Base-by-base conservation (phyloP, 1,140 invertebrate species). In the Pteromalus puparum region DNA sequence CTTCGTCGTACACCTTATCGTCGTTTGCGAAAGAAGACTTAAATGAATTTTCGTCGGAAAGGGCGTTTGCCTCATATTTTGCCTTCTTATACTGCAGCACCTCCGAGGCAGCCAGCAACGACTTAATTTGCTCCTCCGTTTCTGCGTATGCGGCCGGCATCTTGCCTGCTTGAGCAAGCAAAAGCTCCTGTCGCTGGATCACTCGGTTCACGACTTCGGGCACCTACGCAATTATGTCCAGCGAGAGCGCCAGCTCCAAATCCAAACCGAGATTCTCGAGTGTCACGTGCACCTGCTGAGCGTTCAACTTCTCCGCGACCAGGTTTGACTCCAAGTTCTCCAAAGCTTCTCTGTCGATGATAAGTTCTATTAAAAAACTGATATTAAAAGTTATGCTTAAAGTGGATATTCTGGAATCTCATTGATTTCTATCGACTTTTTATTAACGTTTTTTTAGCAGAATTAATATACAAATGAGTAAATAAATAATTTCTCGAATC, bases 261-360 rank as follows among this genome's bases (percentile, higher is more conserved):
- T 94, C 95, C 18, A 97, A 93, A 18, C 96, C 96, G 10, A 97
- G 90, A 90, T 97, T 97, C 81, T 97, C 96, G 46, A 97, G 92
- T 90, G 95, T 95, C 67, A 95, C 94, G 85, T 95, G 95, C 34
- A 96, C 93, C 88, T 96, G 96, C 88, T 96, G 96, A 61, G 95
- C 95, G 85, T 94, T 95, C 12, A 97, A 92, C 93, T 98, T 99
- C 91, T 98, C 97, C 84, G 95, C 95, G 13, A 99, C 96, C 53
- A 99, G 94, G 91, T 98, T 97, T 90, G 97, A 96, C 87, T 98
- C 96, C 46, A 99, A 92, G 24, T 96, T 96, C 83, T 96, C 95
- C 83, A 98, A 95, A 15, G 98, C 98, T 92, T 98, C 97, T 79
- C 95, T 95, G 88, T 98, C 97, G 73, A 98, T 95, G 79, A n/a